Conservation (phyloP, 2,113 vertebrate species). For the Chascanopsetta lugubris region DNA sequence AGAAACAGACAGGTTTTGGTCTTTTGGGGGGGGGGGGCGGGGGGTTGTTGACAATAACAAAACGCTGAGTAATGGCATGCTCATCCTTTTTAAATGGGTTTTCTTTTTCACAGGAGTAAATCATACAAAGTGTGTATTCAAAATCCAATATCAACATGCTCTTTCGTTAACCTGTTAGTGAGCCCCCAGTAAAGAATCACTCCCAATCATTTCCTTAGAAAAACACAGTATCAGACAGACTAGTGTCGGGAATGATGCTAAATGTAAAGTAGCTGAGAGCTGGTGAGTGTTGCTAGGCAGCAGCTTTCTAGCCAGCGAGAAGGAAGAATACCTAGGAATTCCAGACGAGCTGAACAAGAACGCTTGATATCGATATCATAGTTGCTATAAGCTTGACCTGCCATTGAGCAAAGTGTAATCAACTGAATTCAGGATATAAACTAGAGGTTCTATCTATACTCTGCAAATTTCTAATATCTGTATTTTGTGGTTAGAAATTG, state of each 20-base stretch:
- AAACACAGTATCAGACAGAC: constrained; percentile 20
- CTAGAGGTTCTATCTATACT: constrained; percentile 8
- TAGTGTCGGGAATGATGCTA: neutral
- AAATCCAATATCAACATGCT: constrained; percentile 8
- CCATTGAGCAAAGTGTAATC: constrained; percentile 18
- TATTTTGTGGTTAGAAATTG: constrained; percentile 27
- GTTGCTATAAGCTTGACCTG: constrained; percentile 17
- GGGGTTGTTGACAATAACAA: constrained; percentile 21
- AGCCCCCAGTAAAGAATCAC: neutral
- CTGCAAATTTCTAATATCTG: constrained; percentile 13
- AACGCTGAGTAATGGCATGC: neutral
- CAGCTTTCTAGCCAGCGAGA: constrained; percentile 16
- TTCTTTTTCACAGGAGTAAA: neutral
- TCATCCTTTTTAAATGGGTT: neutral
- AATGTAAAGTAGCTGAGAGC: constrained; percentile 22
- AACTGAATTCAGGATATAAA: constrained; percentile 27
- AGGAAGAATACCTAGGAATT: constrained; percentile 12
- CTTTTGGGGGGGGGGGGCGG: constrained; percentile 13
- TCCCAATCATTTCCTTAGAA: constrained; percentile 1
- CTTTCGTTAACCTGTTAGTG: constrained; percentile 12
- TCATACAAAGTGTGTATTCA: constrained; percentile 1
- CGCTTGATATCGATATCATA: constrained; percentile 36
- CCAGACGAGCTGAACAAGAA: neutral
- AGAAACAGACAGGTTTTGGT: neutral
- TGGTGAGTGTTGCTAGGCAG: constrained; percentile 1